Evolutionary conservation across 2,888 invertebrate species (phyloP).

Genomic region (Dimorphilus gyrociliatus): DNA sequence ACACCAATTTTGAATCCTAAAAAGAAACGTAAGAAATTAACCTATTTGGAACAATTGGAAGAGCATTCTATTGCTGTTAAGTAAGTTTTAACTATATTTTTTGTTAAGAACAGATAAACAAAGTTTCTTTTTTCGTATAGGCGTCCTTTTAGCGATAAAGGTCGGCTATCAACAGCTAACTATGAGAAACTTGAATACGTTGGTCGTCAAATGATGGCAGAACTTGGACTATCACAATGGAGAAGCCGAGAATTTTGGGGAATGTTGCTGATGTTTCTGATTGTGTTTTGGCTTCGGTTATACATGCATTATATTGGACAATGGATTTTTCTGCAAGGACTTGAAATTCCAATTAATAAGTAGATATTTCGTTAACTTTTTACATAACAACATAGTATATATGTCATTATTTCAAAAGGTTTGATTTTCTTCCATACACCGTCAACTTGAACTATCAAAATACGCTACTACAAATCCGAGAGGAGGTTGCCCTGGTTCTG

Average conservation of each 20-base stretch:
- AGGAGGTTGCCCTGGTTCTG: slow-evolving; percentile 26
- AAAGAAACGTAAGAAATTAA: slow-evolving; percentile 16
- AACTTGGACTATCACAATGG: slow-evolving; percentile 32
- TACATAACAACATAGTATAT: no score
- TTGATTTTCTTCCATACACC: slow-evolving; percentile 30
- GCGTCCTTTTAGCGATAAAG: slow-evolving; percentile 19
- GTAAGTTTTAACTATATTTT: slow-evolving; percentile 16
- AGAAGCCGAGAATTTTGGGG: slow-evolving; percentile 31
- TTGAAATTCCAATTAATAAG: slow-evolving; percentile 30
- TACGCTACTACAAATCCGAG: slow-evolving; percentile 19
- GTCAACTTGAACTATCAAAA: slow-evolving; percentile 33
- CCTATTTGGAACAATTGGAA: slow-evolving; percentile 26
- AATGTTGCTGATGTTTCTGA: slow-evolving; percentile 26
- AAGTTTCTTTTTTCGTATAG: slow-evolving; percentile 11
- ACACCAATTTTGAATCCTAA: slow-evolving; percentile 19
- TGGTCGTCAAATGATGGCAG: slow-evolving; percentile 24
- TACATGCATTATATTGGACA: slow-evolving; percentile 30
- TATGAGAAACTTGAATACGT: slow-evolving; percentile 25
- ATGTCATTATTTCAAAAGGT: slow-evolving; percentile 14
- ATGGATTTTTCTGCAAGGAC: slow-evolving; percentile 25
- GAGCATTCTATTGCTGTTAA: slow-evolving; percentile 25
- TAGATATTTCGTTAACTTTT: slow-evolving; percentile 11
- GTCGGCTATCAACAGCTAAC: slow-evolving; percentile 14
- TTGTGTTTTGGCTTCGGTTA: slow-evolving; percentile 27
- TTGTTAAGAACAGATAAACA: no score